Conservation (phyloP, 1,140 invertebrate species). For the Leptopilina boulardi region DNA sequence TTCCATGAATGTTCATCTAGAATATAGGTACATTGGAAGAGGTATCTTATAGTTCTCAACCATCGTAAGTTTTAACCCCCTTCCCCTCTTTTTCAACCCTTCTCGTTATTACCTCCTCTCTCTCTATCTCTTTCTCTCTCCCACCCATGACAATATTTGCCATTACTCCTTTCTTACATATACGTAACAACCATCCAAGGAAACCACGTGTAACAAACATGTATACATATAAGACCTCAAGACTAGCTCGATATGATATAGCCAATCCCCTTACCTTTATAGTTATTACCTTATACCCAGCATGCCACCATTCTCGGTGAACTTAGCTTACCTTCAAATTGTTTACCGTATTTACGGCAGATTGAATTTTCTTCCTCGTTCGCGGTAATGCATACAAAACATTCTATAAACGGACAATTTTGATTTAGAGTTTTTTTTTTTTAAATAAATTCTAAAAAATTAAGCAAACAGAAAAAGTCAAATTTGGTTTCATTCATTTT, state of each 20-base stretch:
- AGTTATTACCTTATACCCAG: slow-evolving; percentile 58
- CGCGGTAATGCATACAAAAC: background rate
- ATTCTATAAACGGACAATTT: background rate
- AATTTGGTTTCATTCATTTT: no score
- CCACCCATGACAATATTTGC: slow-evolving; percentile 41
- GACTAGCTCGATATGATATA: slow-evolving; percentile 52
- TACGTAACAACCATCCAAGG: slow-evolving; percentile 44
- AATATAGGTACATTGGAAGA: slow-evolving; percentile 29
- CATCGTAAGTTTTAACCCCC: background rate
- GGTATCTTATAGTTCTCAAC: slow-evolving; percentile 45
- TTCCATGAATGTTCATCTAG: slow-evolving; percentile 36
- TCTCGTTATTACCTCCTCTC: no score
- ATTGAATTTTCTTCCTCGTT: slow-evolving; percentile 58
- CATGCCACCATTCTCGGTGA: slow-evolving; percentile 36
- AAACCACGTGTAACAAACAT: slow-evolving; percentile 21
- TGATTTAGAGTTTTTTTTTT: no score
- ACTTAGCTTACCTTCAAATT: slow-evolving; percentile 56
- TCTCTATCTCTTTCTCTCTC: no score
- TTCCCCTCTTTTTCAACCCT: no score
- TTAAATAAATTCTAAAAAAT: no score
- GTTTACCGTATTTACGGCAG: slow-evolving; percentile 61
- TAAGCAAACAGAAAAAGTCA: no score
- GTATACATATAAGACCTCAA: slow-evolving; percentile 5
- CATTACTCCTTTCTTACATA: slow-evolving; percentile 12
- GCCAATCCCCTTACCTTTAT: slow-evolving; percentile 62